Evolutionary conservation across 92 coral and sea anemone genomes (phyloP).

Genomic region (Bergia sp.): DNA sequence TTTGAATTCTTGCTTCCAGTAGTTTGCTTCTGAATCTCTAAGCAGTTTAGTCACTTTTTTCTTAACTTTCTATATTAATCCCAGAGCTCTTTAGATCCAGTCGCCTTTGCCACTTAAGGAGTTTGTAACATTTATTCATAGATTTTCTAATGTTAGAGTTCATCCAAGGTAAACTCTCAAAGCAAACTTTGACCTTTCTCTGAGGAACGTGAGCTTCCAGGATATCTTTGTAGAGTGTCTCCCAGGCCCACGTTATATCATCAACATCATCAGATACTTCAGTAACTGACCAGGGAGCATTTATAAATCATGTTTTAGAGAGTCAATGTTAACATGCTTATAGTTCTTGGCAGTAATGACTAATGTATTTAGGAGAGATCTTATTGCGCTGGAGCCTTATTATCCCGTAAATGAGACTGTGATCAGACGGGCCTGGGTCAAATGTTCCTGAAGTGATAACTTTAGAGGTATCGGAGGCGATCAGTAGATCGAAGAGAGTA

Average conservation of each 20-base stretch:
- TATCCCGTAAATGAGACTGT: conserved; percentile 46
- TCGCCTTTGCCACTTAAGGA: too few species aligned
- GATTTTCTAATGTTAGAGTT: too few species aligned
- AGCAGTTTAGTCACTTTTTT: too few species aligned
- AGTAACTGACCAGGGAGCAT: conserved; percentile 55
- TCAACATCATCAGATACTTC: conserved; percentile 56
- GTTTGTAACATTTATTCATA: too few species aligned
- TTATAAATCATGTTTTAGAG: conserved; percentile 43
- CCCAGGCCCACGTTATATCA: background rate
- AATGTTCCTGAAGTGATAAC: conserved; percentile 48
- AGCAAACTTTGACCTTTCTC: too few species aligned
- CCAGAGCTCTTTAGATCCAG: too few species aligned
- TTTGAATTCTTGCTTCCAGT: too few species aligned
- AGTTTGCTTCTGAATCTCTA: too few species aligned
- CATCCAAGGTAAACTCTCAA: too few species aligned
- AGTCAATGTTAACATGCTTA: conserved; percentile 5
- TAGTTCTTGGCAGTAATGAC: conserved; percentile 2
- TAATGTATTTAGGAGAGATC: conserved; percentile 38
- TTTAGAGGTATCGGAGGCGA: conserved; percentile 54
- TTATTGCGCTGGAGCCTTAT: conserved; percentile 25
- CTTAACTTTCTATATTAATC: too few species aligned
- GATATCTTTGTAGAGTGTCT: too few species aligned
- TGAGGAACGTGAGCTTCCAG: too few species aligned
- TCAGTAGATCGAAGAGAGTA: conserved; percentile 55
- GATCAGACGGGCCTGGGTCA: conserved; percentile 53